These are phyloP conservation scores for Homarus gammarus DNA, from an alignment of 2,888 invertebrate genomes.

Conservation along the genomic window DNA sequence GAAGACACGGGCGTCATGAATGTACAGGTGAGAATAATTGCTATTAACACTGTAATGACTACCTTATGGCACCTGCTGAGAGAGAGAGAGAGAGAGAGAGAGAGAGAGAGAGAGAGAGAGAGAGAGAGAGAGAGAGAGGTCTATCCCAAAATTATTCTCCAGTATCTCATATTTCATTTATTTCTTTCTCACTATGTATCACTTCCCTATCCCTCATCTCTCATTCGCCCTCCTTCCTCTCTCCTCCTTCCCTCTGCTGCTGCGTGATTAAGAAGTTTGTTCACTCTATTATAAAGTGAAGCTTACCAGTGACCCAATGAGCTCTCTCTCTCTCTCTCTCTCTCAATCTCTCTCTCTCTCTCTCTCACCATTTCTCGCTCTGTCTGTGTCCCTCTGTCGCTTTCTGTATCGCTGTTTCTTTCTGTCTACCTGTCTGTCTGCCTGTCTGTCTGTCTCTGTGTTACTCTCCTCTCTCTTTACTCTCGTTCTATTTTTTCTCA, in stretches of 20 bases:
- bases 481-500: too few relatives aligned
- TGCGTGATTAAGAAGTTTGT: too few relatives aligned
- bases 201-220: not conserved
- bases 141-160: not conserved
- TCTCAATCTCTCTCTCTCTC: conserved; percentile 13
- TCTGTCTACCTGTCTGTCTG: too few relatives aligned
- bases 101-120: conserved; percentile 41
- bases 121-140: conserved; percentile 30
- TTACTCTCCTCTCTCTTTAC: too few relatives aligned
- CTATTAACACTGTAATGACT: conserved; percentile 36
- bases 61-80: conserved; percentile 11
- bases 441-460: too few relatives aligned
- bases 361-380: not conserved
- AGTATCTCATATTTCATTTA: too few relatives aligned
- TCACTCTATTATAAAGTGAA: too few relatives aligned
- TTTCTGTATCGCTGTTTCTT: too few relatives aligned
- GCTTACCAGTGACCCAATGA: too few relatives aligned
- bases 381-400: not conserved
- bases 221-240: not conserved
- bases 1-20: conserved; percentile 75
- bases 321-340: conserved; percentile 9
- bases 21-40: conserved; percentile 66
- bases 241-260: too few relatives aligned
- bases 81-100: conserved; percentile 37
- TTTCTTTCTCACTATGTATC: too few relatives aligned